Evolutionary conservation across 2,888 invertebrate genomes (phyloP).

Genomic region (Stenchaetothrips biformis): DNA sequence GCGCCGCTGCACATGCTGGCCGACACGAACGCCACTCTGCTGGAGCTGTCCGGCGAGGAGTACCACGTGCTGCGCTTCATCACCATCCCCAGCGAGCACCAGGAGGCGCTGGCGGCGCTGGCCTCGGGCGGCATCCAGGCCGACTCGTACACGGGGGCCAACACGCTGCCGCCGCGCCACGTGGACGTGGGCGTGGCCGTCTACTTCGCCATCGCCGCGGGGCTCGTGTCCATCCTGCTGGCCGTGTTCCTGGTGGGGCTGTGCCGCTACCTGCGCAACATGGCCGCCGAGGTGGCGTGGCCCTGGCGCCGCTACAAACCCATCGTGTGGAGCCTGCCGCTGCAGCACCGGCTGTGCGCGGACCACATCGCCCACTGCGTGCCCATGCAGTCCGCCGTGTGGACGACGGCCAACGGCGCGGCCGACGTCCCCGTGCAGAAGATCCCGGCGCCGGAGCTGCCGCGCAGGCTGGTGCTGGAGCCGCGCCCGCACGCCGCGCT

Average conservation of each 20-base stretch:
- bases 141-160: slow-evolving; percentile 35
- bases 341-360: slow-evolving; percentile 38
- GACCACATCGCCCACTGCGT: slow-evolving; percentile 33
- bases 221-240: slow-evolving; percentile 37
- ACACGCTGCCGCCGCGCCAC: slow-evolving; percentile 35
- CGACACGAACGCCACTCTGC: slow-evolving; percentile 42
- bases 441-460: slow-evolving; percentile 39
- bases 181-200: slow-evolving; percentile 41
- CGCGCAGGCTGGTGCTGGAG: slow-evolving; percentile 39
- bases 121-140: slow-evolving; percentile 35
- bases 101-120: slow-evolving; percentile 38
- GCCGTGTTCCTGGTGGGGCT: slow-evolving; percentile 37
- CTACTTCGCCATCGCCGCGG: slow-evolving; percentile 40
- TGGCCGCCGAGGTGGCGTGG: slow-evolving; percentile 36
- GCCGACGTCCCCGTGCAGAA: slow-evolving; percentile 35
- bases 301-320: slow-evolving; percentile 39
- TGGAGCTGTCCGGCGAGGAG: slow-evolving; percentile 43
- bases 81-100: slow-evolving; percentile 35
- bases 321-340: slow-evolving; percentile 34
- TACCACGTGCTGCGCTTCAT: slow-evolving; percentile 40
- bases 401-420: slow-evolving; percentile 32
- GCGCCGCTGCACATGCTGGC: slow-evolving; percentile 41
- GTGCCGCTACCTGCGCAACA: slow-evolving; percentile 34
- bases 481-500: slow-evolving; percentile 31
- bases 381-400: slow-evolving; percentile 31